These are phyloP conservation scores for Flabesymbios commensalis DNA, from an alignment of 2,888 invertebrate species.

Conservation along the genomic window DNA sequence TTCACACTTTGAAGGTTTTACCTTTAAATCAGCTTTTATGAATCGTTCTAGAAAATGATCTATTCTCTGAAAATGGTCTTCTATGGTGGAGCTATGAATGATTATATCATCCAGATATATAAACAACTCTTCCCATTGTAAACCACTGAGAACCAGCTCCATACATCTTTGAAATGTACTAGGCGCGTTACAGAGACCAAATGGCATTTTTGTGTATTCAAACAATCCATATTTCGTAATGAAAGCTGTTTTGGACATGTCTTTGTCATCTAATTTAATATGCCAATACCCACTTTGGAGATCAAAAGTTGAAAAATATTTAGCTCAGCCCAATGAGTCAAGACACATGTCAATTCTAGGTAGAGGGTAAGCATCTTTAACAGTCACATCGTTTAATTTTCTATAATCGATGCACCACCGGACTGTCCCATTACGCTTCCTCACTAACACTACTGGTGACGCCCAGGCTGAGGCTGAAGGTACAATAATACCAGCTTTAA, in stretches of 20 bases:
- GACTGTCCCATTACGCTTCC: not conserved
- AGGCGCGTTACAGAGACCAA: conserved; percentile 9
- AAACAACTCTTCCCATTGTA: not conserved
- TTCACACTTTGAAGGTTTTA: conserved; percentile 11
- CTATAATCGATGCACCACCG: not conserved
- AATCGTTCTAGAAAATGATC: conserved; percentile 27
- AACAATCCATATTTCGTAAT: conserved; percentile 4
- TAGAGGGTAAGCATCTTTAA: conserved; percentile 29
- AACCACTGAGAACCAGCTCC: conserved; percentile 1
- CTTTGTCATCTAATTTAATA: conserved; percentile 18
- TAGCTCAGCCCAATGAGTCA: conserved; percentile 27
- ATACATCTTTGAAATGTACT: conserved; percentile 17
- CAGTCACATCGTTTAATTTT: conserved; percentile 18
- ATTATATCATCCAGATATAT: conserved; percentile 24
- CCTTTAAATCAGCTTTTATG: conserved; percentile 1
- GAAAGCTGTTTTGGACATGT: conserved; percentile 20
- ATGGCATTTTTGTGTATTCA: conserved; percentile 10
- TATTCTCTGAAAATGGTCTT: conserved; percentile 14
- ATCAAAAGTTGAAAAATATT: conserved; percentile 34
- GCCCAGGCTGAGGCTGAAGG: not conserved
- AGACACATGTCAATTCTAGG: conserved; percentile 31
- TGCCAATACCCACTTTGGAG: conserved; percentile 38
- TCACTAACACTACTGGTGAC: not conserved
- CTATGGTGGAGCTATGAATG: not conserved
- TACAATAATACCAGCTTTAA: not conserved